These are phyloP conservation scores for Chaenodraco wilsoni DNA, from an alignment of 2,797 vertebrate genomes.

Conservation along the genomic window DNA sequence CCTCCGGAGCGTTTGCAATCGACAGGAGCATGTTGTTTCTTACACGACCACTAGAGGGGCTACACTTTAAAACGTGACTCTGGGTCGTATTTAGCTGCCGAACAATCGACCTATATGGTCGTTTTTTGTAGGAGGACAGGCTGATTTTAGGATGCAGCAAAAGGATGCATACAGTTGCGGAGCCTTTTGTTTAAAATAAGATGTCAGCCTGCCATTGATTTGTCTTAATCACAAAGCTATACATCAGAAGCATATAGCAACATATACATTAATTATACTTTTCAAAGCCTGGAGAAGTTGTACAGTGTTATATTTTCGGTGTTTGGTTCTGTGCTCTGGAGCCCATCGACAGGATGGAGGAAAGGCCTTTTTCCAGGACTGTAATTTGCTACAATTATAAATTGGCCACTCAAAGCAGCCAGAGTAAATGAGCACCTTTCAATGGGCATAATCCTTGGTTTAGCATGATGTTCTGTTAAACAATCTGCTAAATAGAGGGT, in stretches of 20 bases:
- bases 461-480: conserved; percentile 43
- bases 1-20: too few species aligned
- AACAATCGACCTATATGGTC: too few species aligned
- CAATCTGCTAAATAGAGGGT: neutral
- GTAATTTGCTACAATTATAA: conserved; percentile 72
- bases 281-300: conserved; percentile 36
- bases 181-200: conserved; percentile 20
- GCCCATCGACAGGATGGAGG: conserved; percentile 57
- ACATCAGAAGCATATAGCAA: conserved; percentile 36
- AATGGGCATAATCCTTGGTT: conserved; percentile 56
- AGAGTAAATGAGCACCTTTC: conserved; percentile 71
- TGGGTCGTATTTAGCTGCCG: too few species aligned
- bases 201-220: neutral
- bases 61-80: too few species aligned
- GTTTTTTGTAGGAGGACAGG: too few species aligned
- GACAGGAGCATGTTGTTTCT: too few species aligned
- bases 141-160: conserved; percentile 5
- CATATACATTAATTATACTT: conserved; percentile 26
- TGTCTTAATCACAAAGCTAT: conserved; percentile 11
- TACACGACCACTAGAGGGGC: too few species aligned
- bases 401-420: conserved; percentile 64
- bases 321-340: conserved; percentile 42
- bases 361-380: conserved; percentile 66
- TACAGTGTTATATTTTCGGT: conserved; percentile 53
- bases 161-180: neutral